These are phyloP conservation scores for Geodia barretti DNA, from an alignment of 37 sponge, comb jelly and placozoan species.

Conservation along the genomic window DNA sequence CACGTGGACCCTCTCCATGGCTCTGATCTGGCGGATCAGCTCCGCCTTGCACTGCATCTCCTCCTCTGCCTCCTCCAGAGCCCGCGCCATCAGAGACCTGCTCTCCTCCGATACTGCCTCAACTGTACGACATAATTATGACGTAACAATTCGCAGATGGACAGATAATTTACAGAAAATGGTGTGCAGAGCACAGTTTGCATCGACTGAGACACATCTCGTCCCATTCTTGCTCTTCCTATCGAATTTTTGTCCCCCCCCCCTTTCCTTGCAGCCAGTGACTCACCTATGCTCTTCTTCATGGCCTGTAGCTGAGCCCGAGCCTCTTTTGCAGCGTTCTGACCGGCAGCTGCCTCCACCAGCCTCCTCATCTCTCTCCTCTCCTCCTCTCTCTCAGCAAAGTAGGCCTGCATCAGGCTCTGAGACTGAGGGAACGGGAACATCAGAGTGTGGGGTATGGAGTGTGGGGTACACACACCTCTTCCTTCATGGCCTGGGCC, in stretches of 20 bases:
- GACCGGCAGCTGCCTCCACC: constrained; percentile 82
- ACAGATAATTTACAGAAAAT: not conserved
- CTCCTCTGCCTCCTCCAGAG: constrained; percentile 89
- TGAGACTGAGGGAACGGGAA: constrained; percentile 31
- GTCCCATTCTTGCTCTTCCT: not conserved
- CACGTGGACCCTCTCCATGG: constrained; percentile 91
- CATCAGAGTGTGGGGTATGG: not conserved
- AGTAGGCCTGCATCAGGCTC: constrained; percentile 77
- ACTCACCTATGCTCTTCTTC: constrained; percentile 89
- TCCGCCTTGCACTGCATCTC: constrained; percentile 91
- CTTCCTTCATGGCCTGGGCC: constrained; percentile 77
- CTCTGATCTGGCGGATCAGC: constrained; percentile 93
- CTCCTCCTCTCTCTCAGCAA: constrained; percentile 72
- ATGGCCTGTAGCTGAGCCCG: constrained; percentile 74
- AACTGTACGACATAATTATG: constrained; percentile 39
- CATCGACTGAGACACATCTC: too few species aligned
- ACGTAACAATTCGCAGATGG: not conserved
- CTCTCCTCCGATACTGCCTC: constrained; percentile 87
- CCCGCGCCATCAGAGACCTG: constrained; percentile 81
- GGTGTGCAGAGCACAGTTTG: not conserved
- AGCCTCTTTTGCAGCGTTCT: constrained; percentile 81
- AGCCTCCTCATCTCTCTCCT: constrained; percentile 75
- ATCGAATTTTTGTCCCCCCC: too few species aligned
- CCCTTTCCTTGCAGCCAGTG: too few species aligned
- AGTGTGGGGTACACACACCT: constrained; percentile 28